Conservation (phyloP, 2,797 vertebrate species). For the Peromyscus melanophrys region DNA sequence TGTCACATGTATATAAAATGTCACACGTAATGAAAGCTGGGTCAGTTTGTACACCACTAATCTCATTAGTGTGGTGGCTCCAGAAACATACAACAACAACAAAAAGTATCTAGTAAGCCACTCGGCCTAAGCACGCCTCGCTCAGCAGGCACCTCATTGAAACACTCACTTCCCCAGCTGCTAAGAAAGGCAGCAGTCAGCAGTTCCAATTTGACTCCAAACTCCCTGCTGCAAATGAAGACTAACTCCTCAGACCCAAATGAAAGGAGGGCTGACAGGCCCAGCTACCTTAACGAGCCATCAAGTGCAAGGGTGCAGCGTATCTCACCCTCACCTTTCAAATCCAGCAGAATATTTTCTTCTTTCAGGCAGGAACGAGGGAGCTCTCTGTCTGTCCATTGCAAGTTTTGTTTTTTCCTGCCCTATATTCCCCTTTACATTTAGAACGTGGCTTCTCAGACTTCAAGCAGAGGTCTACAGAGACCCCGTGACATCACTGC, state of each 20-base stretch:
- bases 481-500: constrained; percentile 84
- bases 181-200: constrained; percentile 76
- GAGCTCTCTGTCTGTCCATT: constrained; percentile 67
- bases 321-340: constrained; percentile 79
- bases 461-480: constrained; percentile 71
- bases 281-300: constrained; percentile 81
- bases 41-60: constrained; percentile 88
- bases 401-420: constrained; percentile 73
- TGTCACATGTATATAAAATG: constrained; percentile 86
- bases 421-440: constrained; percentile 78
- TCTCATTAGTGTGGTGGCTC: constrained; percentile 90
- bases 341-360: constrained; percentile 81
- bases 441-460: constrained; percentile 73
- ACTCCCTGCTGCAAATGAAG: constrained; percentile 85
- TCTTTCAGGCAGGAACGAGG: constrained; percentile 70
- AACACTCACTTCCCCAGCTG: constrained; percentile 66
- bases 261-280: constrained; percentile 83
- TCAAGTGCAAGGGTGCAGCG: constrained; percentile 63
- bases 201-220: constrained; percentile 78
- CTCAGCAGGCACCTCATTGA: constrained; percentile 88
- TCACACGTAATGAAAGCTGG: constrained; percentile 84
- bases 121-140: constrained; percentile 53
- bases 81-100: constrained; percentile 82
- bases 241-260: constrained; percentile 78
- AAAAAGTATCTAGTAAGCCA: constrained; percentile 85